Evolutionary conservation across 2,113 vertebrate species (phyloP).

Genomic region (Genyomyrus donnyi): DNA sequence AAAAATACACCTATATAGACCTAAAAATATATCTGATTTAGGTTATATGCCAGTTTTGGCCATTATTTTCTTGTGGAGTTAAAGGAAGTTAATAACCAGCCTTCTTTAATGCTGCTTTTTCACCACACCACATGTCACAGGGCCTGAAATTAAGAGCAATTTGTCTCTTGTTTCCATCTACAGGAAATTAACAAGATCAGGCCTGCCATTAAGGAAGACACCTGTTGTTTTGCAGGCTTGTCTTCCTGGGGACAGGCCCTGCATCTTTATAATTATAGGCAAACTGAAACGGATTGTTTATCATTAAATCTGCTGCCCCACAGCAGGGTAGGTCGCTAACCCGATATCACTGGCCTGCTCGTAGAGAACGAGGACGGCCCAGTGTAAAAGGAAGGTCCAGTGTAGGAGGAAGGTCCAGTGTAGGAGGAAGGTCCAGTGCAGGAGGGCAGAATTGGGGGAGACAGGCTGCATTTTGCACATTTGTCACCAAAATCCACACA

Average conservation of each 20-base stretch:
- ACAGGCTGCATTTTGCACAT: neutral
- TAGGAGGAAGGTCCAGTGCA: too few species aligned
- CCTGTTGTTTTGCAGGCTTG: neutral
- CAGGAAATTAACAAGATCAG: neutral
- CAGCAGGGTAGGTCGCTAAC: neutral
- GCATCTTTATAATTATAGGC: neutral
- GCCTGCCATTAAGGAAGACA: neutral
- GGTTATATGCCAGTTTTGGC: neutral
- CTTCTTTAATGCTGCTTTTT: neutral
- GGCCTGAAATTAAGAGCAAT: neutral
- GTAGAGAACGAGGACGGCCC: neutral
- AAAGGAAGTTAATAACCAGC: neutral
- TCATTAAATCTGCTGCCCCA: neutral
- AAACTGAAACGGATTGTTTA: neutral
- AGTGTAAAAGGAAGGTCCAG: too few species aligned
- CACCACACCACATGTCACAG: neutral
- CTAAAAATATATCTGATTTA: neutral
- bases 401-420: neutral
- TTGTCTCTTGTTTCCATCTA: neutral
- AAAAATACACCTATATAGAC: neutral
- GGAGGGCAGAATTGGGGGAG: too few species aligned
- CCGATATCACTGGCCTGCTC: neutral
- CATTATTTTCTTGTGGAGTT: neutral
- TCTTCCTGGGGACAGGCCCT: neutral
- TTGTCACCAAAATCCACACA: neutral